Evolutionary conservation across 2,797 vertebrate species (phyloP).

Genomic region (Rhinoraja longicauda): DNA sequence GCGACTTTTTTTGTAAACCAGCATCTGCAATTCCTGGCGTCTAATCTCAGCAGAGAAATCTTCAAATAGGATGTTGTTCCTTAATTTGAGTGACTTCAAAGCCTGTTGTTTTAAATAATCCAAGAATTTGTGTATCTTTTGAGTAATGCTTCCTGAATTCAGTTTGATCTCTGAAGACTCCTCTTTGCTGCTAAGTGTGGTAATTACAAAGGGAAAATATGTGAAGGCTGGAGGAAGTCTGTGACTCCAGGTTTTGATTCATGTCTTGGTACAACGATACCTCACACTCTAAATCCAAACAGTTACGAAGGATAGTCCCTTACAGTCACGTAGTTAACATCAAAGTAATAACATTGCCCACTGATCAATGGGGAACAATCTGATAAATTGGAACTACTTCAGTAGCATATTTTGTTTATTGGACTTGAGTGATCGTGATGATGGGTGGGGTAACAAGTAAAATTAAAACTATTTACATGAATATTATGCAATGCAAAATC

Average conservation of each 20-base stretch:
- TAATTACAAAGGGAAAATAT: background rate
- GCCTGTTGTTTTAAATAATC: constrained; percentile 11
- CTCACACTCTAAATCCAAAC: constrained; percentile 22
- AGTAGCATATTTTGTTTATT: background rate
- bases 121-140: background rate
- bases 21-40: too few species aligned
- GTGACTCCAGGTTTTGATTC: background rate
- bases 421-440: background rate
- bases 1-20: too few species aligned
- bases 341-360: background rate
- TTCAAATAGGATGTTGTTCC: background rate
- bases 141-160: background rate
- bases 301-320: background rate
- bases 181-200: background rate
- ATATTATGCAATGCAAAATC: background rate
- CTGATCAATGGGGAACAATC: background rate
- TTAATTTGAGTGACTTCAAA: constrained; percentile 9
- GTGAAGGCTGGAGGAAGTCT: constrained; percentile 3
- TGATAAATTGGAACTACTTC: background rate
- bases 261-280: background rate
- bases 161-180: constrained; percentile 11
- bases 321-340: background rate
- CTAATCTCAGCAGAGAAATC: background rate
- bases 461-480: background rate
- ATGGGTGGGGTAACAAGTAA: background rate